Evolutionary conservation across 2,797 vertebrate species (phyloP), one percentile per base, ranked within the genome.

Genomic region (Sebastes matsubarae): DNA sequence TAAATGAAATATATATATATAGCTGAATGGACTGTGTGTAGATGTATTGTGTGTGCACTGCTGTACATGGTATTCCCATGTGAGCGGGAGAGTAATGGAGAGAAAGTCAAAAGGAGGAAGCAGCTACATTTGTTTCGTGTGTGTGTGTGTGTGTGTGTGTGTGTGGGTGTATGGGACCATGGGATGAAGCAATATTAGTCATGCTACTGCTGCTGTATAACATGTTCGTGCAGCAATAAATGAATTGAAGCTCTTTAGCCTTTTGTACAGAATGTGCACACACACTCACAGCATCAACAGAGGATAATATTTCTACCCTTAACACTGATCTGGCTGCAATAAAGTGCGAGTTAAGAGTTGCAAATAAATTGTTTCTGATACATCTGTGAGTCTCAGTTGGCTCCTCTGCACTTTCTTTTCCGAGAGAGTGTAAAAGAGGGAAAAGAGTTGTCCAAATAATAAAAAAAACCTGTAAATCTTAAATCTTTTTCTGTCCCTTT

Each of bases 111-210:
- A 73, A 72, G n/a, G 57, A 78, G 34, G 55, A 83, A 79, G 80
- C 61, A 72, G 74, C n/a, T 54, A 29, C 12, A 36, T 74, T 72
- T 61, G 68, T 69, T 20, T 38, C 29, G 22, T 59, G 36, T 32
- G 64, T 64, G 64, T 68, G n/a, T 79, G 46, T 55, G 60, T 74
- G 78, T 59, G 36, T 55, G 5, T 32, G 64, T 25, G 63, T 77
- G 71, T 75, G 84, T 79, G 85, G 71, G 89, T 50, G 89, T 81
- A 57, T 59, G 72, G 34, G 63, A 72, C 46, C 58, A 50, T 30
- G 68, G 34, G 72, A 81, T 65, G 73, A 22, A 80, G 72, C 70
- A 82, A 80, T 25, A 81, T 84, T 87, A 87, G 84, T 83, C 87
- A 89, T 80, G 57, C 73, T 60, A 36, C 52, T 68, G 71, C 68